phyloP scores from a whole-genome alignment of 2,888 invertebrate species.

The Drosophila glabriapex region DNA sequence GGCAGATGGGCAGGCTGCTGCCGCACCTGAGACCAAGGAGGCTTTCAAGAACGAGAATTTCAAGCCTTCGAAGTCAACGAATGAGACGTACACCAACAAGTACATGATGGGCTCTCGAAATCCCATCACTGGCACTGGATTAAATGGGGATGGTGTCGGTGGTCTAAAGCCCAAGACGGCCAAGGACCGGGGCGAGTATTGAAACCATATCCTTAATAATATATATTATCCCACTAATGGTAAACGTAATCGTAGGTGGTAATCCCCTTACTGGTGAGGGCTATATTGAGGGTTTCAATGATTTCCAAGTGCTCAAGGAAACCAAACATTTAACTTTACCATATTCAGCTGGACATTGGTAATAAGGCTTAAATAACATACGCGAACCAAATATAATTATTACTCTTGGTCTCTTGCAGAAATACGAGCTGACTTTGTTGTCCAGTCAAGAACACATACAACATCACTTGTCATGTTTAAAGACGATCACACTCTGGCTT shows the following conservation, averaged over 20 bases:
- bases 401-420: background rate
- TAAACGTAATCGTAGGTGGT: constrained; percentile 18
- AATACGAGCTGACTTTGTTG: background rate
- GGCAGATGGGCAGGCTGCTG: background rate
- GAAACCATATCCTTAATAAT: background rate
- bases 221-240: background rate
- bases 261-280: constrained; percentile 52
- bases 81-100: constrained; percentile 6
- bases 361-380: background rate
- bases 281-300: constrained; percentile 30
- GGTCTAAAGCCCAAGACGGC: constrained; percentile 44
- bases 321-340: background rate
- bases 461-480: background rate
- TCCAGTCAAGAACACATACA: background rate
- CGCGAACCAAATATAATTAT: background rate
- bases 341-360: constrained; percentile 1
- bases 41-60: background rate
- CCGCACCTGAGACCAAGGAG: background rate
- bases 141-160: constrained; percentile 51
- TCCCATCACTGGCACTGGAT: constrained; percentile 50
- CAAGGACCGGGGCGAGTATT: constrained; percentile 34
- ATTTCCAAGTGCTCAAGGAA: constrained; percentile 16
- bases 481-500: background rate
- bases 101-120: constrained; percentile 20
- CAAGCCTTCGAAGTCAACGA: constrained; percentile 1